Base-by-base conservation (phyloP, 1,140 invertebrate species). In the Hyposmocoma kahamanoa region DNA sequence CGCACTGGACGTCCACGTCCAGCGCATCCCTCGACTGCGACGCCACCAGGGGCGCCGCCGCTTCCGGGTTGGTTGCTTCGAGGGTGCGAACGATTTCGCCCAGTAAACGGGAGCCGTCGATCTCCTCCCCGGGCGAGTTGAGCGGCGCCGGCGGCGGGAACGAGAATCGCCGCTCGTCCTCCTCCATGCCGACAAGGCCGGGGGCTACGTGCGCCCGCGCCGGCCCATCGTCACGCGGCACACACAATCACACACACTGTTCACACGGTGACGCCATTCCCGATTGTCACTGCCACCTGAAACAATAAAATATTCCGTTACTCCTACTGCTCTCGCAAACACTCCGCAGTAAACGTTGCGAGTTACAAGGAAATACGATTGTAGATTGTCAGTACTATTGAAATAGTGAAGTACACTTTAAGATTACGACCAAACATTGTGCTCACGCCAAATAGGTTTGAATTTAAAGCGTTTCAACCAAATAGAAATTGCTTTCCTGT, bases 81-180 rank as follows among this genome's bases (percentile, higher is more conserved):
- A 87, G 71, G 5, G 82, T 84, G 5, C 76, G 68, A 22, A 86
- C 81, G 42, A 87, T 87, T 58, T 85, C 83, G 38, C 79, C 72
- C 11, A 87, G 72, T 36, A 87, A 63, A 22, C 82, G 78, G 15
- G 85, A 87, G 47, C 83, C 83, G 60, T 87, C 85, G 45, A 86
- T 80, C 64, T 87, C 85, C 57, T 85, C 83, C 50, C 77, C 72
- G 53, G 83, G 83, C 61, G 83, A 86, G 66, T 79, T 64, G 45
- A 82, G 72, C 68, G 81, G 81, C 78, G 78, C 78, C 71, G 78
- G 78, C 68, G 81, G 78, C 70, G 77, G 77, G 64, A 84, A 84
- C 58, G 81, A 84, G 53, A 84, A 70, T 58, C 81, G 75, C 69
- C 81, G 67, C 68, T 84, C 81, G 75, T 82, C 78, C 62, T 83